Evolutionary conservation across 2,888 invertebrate genomes (phyloP).

Genomic region (Sarcophaga rosellei): DNA sequence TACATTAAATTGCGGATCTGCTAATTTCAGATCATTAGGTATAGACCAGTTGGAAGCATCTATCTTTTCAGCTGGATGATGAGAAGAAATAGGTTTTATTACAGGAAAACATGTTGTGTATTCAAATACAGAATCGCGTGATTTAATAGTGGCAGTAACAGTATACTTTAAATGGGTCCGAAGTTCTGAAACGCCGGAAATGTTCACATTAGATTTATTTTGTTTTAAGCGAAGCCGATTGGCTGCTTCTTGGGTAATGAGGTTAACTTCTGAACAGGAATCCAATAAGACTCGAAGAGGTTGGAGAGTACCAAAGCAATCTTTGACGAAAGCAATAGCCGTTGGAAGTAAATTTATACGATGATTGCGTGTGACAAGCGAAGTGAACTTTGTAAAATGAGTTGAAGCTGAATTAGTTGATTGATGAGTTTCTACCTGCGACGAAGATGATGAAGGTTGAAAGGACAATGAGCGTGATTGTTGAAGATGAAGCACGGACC

Average conservation of each 20-base stretch:
- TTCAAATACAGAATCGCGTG: background rate
- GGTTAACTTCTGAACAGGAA: slow-evolving; percentile 41
- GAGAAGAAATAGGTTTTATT: slow-evolving; percentile 1
- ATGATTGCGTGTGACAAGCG: slow-evolving; percentile 4
- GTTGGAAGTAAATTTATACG: slow-evolving; percentile 10
- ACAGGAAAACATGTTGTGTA: background rate
- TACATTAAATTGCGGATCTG: slow-evolving; percentile 14
- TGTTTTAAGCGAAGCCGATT: slow-evolving; percentile 12
- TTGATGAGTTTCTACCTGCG: background rate
- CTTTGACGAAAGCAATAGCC: slow-evolving; percentile 26
- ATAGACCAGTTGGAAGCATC: background rate
- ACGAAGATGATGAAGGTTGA: slow-evolving; percentile 22
- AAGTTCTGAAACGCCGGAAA: slow-evolving; percentile 20
- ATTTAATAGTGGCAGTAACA: slow-evolving; percentile 6
- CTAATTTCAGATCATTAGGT: background rate
- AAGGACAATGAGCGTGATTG: background rate
- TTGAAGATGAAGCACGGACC: background rate
- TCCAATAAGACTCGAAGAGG: slow-evolving; percentile 43
- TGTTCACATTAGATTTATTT: background rate
- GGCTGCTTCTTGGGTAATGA: background rate
- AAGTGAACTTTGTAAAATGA: slow-evolving; percentile 1
- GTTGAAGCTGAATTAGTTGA: background rate
- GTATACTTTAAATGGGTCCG: slow-evolving; percentile 9
- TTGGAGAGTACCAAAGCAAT: slow-evolving; percentile 31
- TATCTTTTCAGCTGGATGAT: background rate